phyloP scores from a whole-genome alignment of 2,797 vertebrate species.

The Cynodonichthys magdalenae region DNA sequence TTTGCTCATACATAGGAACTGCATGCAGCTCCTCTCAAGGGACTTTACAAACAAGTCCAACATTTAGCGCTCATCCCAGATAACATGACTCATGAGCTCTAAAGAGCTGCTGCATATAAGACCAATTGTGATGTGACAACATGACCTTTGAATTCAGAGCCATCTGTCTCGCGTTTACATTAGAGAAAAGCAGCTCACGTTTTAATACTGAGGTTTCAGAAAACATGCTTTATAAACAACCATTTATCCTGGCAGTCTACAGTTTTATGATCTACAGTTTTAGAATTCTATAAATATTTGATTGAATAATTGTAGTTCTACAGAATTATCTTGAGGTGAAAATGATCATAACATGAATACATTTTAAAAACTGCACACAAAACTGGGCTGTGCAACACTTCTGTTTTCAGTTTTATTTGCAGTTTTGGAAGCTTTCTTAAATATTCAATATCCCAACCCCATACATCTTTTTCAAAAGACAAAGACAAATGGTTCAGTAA shows the following conservation, averaged over 20 bases:
- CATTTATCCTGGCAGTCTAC: background rate
- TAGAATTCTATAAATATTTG: slow-evolving; percentile 1
- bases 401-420: too few species aligned
- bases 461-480: background rate
- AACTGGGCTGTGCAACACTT: too few species aligned
- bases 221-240: slow-evolving; percentile 28
- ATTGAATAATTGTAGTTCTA: background rate
- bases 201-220: slow-evolving; percentile 28
- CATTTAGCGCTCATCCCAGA: slow-evolving; percentile 77
- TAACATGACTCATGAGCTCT: slow-evolving; percentile 75
- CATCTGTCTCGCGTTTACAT: slow-evolving; percentile 67
- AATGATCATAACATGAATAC: background rate
- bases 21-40: slow-evolving; percentile 72
- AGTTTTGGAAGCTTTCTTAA: too few species aligned
- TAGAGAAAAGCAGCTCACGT: slow-evolving; percentile 23
- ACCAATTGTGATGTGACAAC: slow-evolving; percentile 71
- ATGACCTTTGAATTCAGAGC: slow-evolving; percentile 71
- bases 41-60: slow-evolving; percentile 80
- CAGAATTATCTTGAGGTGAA: slow-evolving; percentile 2
- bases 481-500: too few species aligned
- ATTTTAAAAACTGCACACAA: too few species aligned
- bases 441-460: too few species aligned
- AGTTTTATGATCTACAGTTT: background rate
- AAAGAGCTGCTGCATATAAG: slow-evolving; percentile 68
- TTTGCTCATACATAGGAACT: slow-evolving; percentile 74